These are phyloP conservation scores for Mantis religiosa DNA, from an alignment of 2,888 invertebrate species.

Conservation along the genomic window DNA sequence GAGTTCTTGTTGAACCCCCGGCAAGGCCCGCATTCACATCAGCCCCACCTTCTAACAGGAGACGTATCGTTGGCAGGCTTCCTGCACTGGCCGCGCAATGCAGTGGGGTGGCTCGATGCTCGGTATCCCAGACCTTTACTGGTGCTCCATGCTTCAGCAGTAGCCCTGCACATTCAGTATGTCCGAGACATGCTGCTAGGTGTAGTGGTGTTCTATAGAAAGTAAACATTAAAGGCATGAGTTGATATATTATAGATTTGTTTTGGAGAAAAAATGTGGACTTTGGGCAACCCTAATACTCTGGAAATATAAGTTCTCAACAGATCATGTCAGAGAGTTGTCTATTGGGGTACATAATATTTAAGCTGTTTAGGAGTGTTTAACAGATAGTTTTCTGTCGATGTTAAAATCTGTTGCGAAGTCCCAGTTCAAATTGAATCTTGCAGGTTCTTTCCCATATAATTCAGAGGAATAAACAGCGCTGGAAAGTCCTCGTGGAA, in stretches of 20 bases:
- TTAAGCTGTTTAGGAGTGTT: too few relatives aligned
- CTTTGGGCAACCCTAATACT: neutral
- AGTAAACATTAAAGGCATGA: neutral
- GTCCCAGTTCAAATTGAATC: too few relatives aligned
- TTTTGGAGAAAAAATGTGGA: neutral
- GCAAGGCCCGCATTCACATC: slow-evolving; percentile 68
- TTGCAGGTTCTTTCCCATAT: too few relatives aligned
- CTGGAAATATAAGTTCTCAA: too few relatives aligned
- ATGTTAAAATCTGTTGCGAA: too few relatives aligned
- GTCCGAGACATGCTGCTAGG: slow-evolving; percentile 72
- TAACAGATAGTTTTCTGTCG: too few relatives aligned
- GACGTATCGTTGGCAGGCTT: slow-evolving; percentile 56
- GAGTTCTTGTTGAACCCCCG: slow-evolving; percentile 42
- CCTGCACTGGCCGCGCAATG: slow-evolving; percentile 72
- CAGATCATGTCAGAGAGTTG: too few relatives aligned
- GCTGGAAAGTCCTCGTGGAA: too few relatives aligned
- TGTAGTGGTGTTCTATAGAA: slow-evolving; percentile 62
- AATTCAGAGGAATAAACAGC: too few relatives aligned
- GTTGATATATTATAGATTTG: neutral
- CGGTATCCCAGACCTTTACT: slow-evolving; percentile 68
- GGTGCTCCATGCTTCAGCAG: slow-evolving; percentile 65
- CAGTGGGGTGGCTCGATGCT: slow-evolving; percentile 65
- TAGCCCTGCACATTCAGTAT: slow-evolving; percentile 64
- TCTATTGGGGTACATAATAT: too few relatives aligned
- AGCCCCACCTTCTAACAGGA: slow-evolving; percentile 68